These are phyloP conservation scores for Hippocampus mohnikei DNA, from an alignment of 2,113 vertebrate genomes.

Conservation along the genomic window DNA sequence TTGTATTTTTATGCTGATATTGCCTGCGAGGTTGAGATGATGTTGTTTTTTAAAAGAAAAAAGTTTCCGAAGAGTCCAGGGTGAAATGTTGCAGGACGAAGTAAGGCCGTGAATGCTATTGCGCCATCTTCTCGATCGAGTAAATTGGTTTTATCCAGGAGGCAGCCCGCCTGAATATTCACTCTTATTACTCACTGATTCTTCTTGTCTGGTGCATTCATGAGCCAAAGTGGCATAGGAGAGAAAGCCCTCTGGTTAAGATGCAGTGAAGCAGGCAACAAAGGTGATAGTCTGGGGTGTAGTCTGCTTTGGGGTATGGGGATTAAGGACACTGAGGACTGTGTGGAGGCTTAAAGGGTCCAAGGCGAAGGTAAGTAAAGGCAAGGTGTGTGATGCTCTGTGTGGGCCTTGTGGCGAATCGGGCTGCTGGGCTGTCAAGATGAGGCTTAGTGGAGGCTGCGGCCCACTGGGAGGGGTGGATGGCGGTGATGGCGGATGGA, in stretches of 20 bases:
- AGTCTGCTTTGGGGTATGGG: constrained; percentile 29
- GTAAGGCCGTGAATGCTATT: constrained; percentile 33
- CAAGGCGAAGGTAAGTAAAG: constrained; percentile 57
- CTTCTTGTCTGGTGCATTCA: constrained; percentile 29
- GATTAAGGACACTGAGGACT: constrained; percentile 57
- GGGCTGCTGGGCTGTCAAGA: constrained; percentile 36
- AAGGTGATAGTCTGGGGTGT: constrained; percentile 52
- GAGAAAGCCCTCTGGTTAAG: constrained; percentile 37
- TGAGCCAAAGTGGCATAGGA: constrained; percentile 11
- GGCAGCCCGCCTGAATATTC: constrained; percentile 22
- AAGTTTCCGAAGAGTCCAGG: constrained; percentile 28
- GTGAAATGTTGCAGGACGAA: constrained; percentile 55
- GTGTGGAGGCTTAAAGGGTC: constrained; percentile 52
- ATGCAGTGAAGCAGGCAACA: constrained; percentile 59
- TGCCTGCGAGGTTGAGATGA: constrained; percentile 26
- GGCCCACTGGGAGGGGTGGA: constrained; percentile 37
- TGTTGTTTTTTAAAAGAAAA: constrained; percentile 10
- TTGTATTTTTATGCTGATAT: constrained; percentile 13
- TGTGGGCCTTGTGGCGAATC: constrained; percentile 40
- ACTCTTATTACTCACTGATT: constrained; percentile 24
- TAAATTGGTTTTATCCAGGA: constrained; percentile 43
- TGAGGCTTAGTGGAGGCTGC: constrained; percentile 34
- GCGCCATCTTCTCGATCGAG: constrained; percentile 36
- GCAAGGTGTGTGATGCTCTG: constrained; percentile 57
- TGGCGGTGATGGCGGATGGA: constrained; percentile 42